A percentile compares a stretch with the other conserved stretches of the same genome.
Evolutionary conservation across 2,797 vertebrate species (phyloP).

Genomic region (Phoeniculus purpureus): DNA sequence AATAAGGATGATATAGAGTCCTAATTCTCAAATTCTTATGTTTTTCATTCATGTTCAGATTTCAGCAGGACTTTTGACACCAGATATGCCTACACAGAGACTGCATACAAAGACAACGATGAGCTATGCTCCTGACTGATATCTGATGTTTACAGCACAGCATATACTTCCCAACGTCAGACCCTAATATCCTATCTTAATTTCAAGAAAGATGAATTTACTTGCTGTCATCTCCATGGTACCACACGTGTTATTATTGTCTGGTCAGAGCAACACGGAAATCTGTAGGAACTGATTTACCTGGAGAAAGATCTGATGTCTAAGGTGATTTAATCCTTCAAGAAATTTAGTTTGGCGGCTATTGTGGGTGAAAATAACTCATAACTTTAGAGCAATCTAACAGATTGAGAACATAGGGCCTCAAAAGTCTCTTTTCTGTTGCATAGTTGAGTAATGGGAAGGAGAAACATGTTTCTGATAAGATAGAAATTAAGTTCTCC

Average conservation of each 20-base stretch:
- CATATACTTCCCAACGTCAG: background rate
- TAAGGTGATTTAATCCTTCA: background rate
- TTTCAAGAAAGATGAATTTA: background rate
- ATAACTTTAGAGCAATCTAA: background rate
- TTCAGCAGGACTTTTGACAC: background rate
- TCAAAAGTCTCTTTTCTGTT: background rate
- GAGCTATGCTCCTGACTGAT: background rate
- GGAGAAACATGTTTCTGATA: background rate
- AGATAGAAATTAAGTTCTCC: conserved; percentile 31
- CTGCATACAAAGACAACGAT: fast-evolving
- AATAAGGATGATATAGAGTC: background rate
- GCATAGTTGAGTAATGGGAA: background rate
- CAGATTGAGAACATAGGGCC: background rate
- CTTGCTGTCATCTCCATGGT: background rate
- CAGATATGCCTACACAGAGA: background rate
- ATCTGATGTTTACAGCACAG: background rate
- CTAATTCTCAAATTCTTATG: background rate
- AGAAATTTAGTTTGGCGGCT: background rate
- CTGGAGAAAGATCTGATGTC: background rate
- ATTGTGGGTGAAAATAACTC: background rate
- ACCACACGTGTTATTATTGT: background rate
- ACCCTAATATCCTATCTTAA: background rate
- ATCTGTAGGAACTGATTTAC: background rate
- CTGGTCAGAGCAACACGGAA: background rate
- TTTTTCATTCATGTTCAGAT: background rate